A percentile compares a stretch with the other conserved stretches of the same genome.
Conservation (phyloP, 2,113 vertebrate genomes). For the Chlorodrepanis virens region DNA sequence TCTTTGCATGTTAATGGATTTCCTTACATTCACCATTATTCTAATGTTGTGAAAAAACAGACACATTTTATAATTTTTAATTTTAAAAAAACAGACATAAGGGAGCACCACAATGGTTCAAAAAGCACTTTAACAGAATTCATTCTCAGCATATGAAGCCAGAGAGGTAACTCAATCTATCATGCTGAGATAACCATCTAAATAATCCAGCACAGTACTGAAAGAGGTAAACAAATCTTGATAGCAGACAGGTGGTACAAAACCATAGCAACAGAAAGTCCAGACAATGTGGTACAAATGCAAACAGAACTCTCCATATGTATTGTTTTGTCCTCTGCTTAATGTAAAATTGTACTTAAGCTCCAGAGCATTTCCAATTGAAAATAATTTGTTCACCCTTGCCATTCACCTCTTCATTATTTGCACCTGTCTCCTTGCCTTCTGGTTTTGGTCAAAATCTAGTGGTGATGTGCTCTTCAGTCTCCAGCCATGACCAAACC, state of each 20-base stretch:
- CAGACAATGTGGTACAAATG: conserved; percentile 29
- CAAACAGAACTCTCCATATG: conserved; percentile 39
- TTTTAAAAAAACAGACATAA: neutral
- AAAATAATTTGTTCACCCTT: neutral
- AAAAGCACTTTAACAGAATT: neutral
- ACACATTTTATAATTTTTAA: neutral
- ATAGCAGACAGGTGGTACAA: conserved; percentile 56
- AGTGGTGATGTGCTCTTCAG: neutral
- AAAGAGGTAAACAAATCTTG: conserved; percentile 56
- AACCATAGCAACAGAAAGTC: conserved; percentile 65
- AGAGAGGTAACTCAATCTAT: conserved; percentile 48
- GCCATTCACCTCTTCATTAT: neutral
- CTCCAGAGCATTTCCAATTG: neutral
- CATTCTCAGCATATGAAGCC: neutral
- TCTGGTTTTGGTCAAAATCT: neutral
- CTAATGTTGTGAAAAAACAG: neutral
- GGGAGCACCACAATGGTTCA: neutral
- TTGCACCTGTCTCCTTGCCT: neutral
- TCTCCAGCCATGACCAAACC: neutral
- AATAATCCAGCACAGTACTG: neutral
- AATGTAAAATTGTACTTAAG: conserved; percentile 7
- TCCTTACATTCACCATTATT: neutral
- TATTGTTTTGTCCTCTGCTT: conserved; percentile 38
- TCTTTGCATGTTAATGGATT: neutral
- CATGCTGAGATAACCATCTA: conserved; percentile 45